Evolutionary conservation across 2,888 invertebrate genomes (phyloP).

Genomic region (Pelosia muscerda): DNA sequence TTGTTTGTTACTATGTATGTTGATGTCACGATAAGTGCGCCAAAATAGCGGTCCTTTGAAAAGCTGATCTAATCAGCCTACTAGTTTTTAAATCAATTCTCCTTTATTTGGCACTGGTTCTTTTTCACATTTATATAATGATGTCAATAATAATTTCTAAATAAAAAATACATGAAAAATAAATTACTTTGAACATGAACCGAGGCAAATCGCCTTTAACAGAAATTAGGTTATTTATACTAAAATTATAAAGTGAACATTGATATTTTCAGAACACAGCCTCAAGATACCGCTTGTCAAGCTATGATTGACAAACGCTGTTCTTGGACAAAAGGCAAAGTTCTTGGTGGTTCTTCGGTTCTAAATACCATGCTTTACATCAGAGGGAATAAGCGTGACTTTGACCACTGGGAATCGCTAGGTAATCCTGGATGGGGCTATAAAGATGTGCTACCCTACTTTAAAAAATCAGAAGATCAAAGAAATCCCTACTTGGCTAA

Average conservation of each 20-base stretch:
- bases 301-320: conserved; percentile 95
- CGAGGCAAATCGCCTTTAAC: neutral
- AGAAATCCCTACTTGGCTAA: conserved; percentile 94
- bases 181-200: neutral
- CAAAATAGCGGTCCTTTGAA: too few species aligned
- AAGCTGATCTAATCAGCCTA: too few species aligned
- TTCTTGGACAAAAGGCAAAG: conserved; percentile 96
- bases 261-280: conserved; percentile 90
- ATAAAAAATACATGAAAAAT: too few species aligned
- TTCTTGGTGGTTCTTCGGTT: conserved; percentile 95
- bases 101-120: too few species aligned
- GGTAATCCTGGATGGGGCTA: conserved; percentile 97
- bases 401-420: conserved; percentile 93
- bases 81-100: too few species aligned
- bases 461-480: conserved; percentile 95
- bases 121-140: too few species aligned
- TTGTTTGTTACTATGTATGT: too few species aligned
- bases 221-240: neutral
- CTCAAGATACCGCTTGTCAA: conserved; percentile 93
- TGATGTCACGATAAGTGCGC: too few species aligned
- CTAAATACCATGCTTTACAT: conserved; percentile 97
- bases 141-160: too few species aligned
- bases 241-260: neutral
- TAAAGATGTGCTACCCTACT: conserved; percentile 93
- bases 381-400: conserved; percentile 95